Evolutionary conservation across 2,797 vertebrate species (phyloP).

Genomic region (Limnodromus scolopaceus): DNA sequence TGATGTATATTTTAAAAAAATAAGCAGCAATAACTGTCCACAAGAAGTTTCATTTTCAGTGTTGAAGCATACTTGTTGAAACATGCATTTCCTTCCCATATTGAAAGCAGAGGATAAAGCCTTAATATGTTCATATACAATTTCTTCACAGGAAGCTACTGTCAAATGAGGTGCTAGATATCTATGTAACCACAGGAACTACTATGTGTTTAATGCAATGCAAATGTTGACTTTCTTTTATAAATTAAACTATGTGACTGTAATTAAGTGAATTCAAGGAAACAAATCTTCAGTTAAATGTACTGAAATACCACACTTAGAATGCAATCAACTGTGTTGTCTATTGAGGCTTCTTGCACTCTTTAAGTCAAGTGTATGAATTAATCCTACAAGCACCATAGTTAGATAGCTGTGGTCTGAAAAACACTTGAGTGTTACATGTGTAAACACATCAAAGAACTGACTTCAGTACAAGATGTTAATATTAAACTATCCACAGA

Average conservation of each 20-base stretch:
- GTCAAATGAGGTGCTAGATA: conserved; percentile 24
- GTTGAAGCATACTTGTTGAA: conserved; percentile 17
- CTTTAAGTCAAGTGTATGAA: conserved; percentile 44
- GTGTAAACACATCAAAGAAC: conserved; percentile 48
- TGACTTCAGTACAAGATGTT: conserved; percentile 11
- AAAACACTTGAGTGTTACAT: conserved; percentile 49
- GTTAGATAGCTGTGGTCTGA: conserved; percentile 35
- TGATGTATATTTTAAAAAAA: neutral
- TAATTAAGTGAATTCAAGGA: conserved; percentile 60
- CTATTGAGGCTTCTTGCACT: conserved; percentile 16
- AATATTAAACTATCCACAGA: conserved; percentile 42
- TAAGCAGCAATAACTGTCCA: neutral
- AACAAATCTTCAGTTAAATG: conserved; percentile 56
- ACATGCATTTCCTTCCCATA: conserved; percentile 13
- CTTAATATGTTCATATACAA: neutral
- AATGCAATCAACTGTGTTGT: conserved; percentile 55
- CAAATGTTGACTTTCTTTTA: conserved; percentile 57
- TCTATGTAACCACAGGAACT: conserved; percentile 16
- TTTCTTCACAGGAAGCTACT: conserved; percentile 39
- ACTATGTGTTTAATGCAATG: conserved; percentile 17
- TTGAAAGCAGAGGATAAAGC: neutral
- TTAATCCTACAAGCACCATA: conserved; percentile 28
- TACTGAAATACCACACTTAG: conserved; percentile 43
- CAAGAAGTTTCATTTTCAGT: neutral
- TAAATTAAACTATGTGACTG: conserved; percentile 51